Evolutionary conservation across 2,888 invertebrate species (phyloP).

Genomic region (Spilosoma lubricipeda): DNA sequence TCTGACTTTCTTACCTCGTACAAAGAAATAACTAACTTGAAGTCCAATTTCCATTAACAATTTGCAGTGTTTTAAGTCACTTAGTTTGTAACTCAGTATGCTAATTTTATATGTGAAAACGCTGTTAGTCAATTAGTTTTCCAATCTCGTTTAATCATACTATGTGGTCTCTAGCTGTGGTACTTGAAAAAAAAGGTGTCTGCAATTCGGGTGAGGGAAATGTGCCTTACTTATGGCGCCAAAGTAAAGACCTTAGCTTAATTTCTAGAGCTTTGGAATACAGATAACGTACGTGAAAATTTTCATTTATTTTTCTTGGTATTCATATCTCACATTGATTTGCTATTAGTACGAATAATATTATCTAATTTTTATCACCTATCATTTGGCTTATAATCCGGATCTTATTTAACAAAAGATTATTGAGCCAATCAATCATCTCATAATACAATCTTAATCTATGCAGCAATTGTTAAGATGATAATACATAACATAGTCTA

Average conservation of each 20-base stretch:
- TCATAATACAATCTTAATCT: slow-evolving; percentile 5
- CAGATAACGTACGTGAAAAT: background rate
- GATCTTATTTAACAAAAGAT: slow-evolving; percentile 15
- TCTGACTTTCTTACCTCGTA: background rate
- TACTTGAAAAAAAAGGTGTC: background rate
- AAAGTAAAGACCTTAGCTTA: background rate
- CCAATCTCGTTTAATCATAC: background rate
- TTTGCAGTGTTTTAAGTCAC: background rate
- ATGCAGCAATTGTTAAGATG: background rate
- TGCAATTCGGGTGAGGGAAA: background rate
- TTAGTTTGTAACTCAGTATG: background rate
- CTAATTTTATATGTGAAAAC: no score
- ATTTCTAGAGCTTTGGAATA: background rate
- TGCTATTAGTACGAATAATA: background rate
- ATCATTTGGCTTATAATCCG: slow-evolving; percentile 15
- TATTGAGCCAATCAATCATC: slow-evolving; percentile 9
- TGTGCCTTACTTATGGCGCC: background rate
- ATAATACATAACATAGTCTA: background rate
- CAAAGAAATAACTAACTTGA: background rate
- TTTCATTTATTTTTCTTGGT: background rate
- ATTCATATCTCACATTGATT: background rate
- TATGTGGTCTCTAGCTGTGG: background rate
- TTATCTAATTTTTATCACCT: slow-evolving; percentile 7
- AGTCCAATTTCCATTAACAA: background rate
- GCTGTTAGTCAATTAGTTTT: background rate